Conservation (phyloP, 2,113 vertebrate species). For the Hyperoodon ampullatus region DNA sequence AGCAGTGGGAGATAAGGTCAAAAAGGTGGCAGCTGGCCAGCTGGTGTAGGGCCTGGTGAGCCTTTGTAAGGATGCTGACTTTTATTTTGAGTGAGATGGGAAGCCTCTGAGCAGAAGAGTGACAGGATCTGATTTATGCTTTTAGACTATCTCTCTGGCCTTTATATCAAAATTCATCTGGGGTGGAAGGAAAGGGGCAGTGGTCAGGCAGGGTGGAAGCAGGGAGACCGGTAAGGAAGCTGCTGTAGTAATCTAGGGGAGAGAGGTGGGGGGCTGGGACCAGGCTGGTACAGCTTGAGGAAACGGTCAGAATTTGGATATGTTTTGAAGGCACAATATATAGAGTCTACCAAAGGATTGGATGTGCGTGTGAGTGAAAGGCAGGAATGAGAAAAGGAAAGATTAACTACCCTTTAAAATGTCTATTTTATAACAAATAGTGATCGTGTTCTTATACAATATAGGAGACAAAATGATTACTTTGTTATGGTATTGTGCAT, state of each 20-base stretch:
- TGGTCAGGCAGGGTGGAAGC: background rate
- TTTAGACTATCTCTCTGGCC: background rate
- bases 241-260: background rate
- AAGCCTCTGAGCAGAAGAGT: background rate
- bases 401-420: background rate
- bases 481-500: background rate
- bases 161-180: background rate
- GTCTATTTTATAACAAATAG: background rate
- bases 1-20: background rate
- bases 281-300: background rate
- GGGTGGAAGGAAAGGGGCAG: background rate
- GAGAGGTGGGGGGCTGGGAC: background rate
- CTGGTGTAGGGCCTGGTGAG: background rate
- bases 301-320: background rate
- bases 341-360: background rate
- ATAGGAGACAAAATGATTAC: background rate
- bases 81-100: background rate
- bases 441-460: background rate
- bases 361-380: background rate
- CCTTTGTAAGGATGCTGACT: background rate
- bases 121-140: background rate
- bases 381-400: background rate
- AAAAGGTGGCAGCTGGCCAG: background rate
- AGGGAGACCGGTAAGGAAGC: background rate
- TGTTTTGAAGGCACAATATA: background rate